Evolutionary conservation across 2,113 vertebrate genomes (phyloP).

Genomic region (Leucoraja erinaceus): DNA sequence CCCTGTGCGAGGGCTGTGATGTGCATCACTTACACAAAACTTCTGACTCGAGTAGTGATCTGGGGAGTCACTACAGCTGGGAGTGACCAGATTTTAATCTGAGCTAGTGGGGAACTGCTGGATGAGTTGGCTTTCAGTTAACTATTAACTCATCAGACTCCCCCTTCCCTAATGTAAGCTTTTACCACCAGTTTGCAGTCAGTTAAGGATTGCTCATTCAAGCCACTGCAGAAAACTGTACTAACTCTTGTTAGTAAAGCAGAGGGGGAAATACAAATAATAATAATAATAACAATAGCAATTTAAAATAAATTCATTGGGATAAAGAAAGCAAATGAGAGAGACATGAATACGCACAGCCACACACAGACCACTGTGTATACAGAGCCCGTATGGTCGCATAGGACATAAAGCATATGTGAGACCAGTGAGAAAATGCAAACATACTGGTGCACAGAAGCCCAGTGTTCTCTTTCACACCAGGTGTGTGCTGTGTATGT

Average conservation of each 20-base stretch:
- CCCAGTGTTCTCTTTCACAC: not conserved
- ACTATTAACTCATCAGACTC: slow-evolving; percentile 5
- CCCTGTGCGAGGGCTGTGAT: slow-evolving; percentile 59
- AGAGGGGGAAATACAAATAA: not conserved
- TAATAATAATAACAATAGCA: not conserved
- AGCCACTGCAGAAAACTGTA: not conserved
- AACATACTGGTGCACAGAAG: no score
- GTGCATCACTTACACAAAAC: slow-evolving; percentile 63
- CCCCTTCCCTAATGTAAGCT: not conserved
- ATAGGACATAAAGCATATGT: not conserved
- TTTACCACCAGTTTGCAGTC: not conserved
- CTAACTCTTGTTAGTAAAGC: not conserved
- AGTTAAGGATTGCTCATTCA: not conserved
- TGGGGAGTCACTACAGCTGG: slow-evolving; percentile 53
- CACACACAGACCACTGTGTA: not conserved
- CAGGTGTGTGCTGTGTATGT: not conserved
- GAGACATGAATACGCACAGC: slow-evolving; percentile 39
- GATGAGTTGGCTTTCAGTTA: not conserved
- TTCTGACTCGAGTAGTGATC: slow-evolving; percentile 41
- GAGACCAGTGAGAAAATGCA: no score
- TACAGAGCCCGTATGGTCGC: not conserved
- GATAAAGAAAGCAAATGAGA: not conserved
- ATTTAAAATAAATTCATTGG: not conserved
- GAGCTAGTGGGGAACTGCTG: not conserved
- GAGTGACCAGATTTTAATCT: slow-evolving; percentile 1